phyloP scores from a whole-genome alignment of 2,113 vertebrate genomes.

The Heterocephalus glaber region DNA sequence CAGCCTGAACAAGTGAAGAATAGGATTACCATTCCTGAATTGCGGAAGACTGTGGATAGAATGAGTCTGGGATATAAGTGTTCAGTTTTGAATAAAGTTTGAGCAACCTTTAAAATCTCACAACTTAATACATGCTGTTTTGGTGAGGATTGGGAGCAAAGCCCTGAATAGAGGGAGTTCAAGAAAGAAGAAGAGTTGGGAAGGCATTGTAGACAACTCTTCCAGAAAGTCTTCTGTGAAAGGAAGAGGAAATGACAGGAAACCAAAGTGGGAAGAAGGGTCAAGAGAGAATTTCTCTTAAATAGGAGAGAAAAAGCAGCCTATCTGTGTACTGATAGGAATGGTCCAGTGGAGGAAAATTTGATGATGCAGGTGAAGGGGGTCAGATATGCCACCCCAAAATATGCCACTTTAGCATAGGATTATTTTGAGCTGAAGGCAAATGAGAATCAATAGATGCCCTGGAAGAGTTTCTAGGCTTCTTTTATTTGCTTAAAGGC shows the following conservation, averaged over 20 bases:
- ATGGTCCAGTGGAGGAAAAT: background rate
- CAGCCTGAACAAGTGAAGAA: background rate
- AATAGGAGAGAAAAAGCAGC: background rate
- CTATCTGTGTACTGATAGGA: background rate
- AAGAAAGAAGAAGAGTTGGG: background rate
- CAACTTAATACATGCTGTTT: background rate
- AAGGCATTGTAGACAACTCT: background rate
- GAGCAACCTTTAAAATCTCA: background rate
- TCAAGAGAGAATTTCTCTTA: background rate
- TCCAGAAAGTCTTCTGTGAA: background rate
- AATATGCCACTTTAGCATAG: background rate
- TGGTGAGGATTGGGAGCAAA: background rate
- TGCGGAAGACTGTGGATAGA: background rate
- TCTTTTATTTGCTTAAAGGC: background rate
- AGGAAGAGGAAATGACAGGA: background rate
- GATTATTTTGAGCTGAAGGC: background rate
- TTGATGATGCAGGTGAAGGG: background rate
- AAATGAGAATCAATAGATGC: background rate
- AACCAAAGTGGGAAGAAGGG: background rate
- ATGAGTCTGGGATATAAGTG: too few relatives aligned
- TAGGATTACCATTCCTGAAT: background rate
- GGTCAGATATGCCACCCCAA: background rate
- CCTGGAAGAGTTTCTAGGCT: background rate
- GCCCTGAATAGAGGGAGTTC: background rate
- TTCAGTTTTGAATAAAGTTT: background rate